These are phyloP conservation scores for Pollenia labialis DNA, from an alignment of 2,888 invertebrate species.

Conservation along the genomic window DNA sequence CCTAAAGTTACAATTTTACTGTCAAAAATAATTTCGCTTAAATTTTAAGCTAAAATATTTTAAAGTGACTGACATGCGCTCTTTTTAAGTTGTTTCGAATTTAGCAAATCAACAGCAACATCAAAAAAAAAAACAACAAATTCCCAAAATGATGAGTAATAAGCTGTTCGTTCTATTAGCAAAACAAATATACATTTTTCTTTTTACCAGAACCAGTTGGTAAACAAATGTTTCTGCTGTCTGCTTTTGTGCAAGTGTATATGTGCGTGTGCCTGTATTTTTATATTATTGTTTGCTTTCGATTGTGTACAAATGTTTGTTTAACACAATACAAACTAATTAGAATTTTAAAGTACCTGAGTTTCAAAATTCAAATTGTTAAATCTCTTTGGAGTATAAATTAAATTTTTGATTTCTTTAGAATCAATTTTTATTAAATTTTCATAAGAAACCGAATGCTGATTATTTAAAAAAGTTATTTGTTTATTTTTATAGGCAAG, in stretches of 20 bases:
- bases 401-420: too few relatives aligned
- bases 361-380: neutral
- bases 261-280: neutral
- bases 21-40: neutral
- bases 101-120: neutral
- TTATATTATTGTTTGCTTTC: neutral
- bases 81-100: neutral
- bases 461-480: too few relatives aligned
- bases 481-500: too few relatives aligned
- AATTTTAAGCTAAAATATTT: neutral
- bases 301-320: neutral
- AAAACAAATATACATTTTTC: conserved; percentile 6
- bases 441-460: too few relatives aligned
- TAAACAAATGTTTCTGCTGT: neutral
- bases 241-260: neutral
- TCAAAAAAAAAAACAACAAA: neutral
- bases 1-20: neutral
- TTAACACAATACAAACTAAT: neutral
- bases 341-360: conserved; percentile 46
- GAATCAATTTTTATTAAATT: too few relatives aligned
- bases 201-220: neutral
- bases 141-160: neutral
- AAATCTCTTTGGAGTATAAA: too few relatives aligned
- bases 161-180: neutral
- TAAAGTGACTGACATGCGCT: conserved; percentile 42